Evolutionary conservation across 1,140 invertebrate species (phyloP), one percentile per base, ranked within the genome.

Genomic region (Caenorhabditis remanei): DNA sequence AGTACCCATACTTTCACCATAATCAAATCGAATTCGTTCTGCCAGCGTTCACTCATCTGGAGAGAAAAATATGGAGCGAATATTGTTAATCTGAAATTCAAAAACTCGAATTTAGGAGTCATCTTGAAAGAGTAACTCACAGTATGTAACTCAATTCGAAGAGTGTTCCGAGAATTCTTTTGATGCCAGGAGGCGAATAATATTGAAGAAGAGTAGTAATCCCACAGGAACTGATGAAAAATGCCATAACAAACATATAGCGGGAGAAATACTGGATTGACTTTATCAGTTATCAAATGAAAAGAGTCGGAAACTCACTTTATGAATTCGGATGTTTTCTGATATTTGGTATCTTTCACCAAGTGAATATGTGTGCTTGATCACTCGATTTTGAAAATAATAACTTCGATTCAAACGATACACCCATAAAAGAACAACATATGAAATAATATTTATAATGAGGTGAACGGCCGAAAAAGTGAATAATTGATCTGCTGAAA

Each of bases 331-430:
- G 8, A 71, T 71, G 24, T 71, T 71, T 71, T 71, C 65, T 4
- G 65, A 71, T 43, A 71, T 71, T n/a, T 71, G 65, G 46, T 43
- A 71, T 43, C 65, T 9, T 19, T 43, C 41, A 16, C 65, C 65
- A 9, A 71, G 41, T 19, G 65, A 71, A 46, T 71, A 71, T 1
- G 40, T 46, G 14, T 71, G 65, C 13, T 71, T 71, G 6, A 46
- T 19, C 19, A 46, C 40, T 43, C 65, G 40, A 46, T 71, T 71
- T 7, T 71, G 4, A 24, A 19, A 46, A 71, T 71, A 71, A 43
- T 71, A 71, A 19, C 19, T 71, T 7, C 21, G 14, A 71, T 71
- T 71, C 8, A 71, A 4, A 32, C 41, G 11, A 19, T 71, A 46
- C 3, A 14, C 46, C 41, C 40, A 43, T 19, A 71, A 19, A 8